Percentiles rank a stretch among this genome's conserved stretches.
Evolutionary conservation across 1,140 invertebrate species (phyloP).

Genomic region (Drosophila santomea): DNA sequence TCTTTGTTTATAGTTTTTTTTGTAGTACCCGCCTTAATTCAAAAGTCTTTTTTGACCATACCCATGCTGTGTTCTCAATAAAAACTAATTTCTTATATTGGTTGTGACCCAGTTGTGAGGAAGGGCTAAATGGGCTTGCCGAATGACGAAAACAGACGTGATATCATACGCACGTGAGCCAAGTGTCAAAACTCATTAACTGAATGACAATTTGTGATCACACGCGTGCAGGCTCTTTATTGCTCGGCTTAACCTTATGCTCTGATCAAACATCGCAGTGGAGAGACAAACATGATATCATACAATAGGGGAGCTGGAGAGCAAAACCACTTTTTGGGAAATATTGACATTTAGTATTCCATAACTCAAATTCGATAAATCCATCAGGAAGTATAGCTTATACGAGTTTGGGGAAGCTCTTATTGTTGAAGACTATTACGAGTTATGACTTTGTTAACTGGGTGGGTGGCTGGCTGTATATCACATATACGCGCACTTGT

Average conservation of each 20-base stretch:
- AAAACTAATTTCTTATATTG: constrained; percentile 12
- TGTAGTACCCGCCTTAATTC: no score
- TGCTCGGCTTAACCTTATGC: constrained; percentile 4
- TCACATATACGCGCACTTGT: background rate
- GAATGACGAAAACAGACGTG: constrained; percentile 33
- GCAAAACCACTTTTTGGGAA: background rate
- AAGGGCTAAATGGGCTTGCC: constrained; percentile 35
- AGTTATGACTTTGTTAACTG: background rate
- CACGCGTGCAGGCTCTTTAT: constrained; percentile 51
- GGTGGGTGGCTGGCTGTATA: background rate
- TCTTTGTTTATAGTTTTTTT: no score
- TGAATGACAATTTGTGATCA: constrained; percentile 51
- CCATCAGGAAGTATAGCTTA: background rate
- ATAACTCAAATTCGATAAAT: background rate
- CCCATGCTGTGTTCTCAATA: no score
- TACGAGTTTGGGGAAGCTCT: background rate
- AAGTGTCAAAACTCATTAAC: constrained; percentile 55
- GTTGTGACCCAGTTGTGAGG: constrained; percentile 34
- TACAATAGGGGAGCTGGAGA: constrained; percentile 2
- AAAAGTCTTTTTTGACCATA: no score
- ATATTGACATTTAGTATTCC: background rate
- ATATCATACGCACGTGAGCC: constrained; percentile 52
- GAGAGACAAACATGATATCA: constrained; percentile 28
- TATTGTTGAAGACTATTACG: no score
- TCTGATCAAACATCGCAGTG: constrained; percentile 19